phyloP scores from a whole-genome alignment of 2,797 vertebrate genomes.

The Pipistrellus kuhlii region DNA sequence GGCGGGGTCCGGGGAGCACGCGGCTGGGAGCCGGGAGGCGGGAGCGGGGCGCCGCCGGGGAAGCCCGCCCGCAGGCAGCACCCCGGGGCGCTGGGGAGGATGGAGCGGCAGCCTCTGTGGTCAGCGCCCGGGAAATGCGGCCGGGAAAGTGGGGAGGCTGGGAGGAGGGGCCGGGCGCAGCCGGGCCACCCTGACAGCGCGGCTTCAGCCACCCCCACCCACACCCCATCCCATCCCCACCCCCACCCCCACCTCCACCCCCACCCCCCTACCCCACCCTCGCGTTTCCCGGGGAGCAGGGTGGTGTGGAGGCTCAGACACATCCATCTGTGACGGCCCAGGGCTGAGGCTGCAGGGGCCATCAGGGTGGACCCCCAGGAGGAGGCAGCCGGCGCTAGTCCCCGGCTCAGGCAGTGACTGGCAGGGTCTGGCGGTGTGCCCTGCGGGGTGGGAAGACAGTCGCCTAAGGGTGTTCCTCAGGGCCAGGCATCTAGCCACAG shows the following conservation, averaged over 20 bases:
- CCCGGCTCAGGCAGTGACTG: not conserved
- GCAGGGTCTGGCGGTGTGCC: not conserved
- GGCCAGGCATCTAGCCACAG: not conserved
- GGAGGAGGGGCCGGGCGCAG: conserved; percentile 79
- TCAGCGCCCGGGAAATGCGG: conserved; percentile 68
- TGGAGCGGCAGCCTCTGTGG: conserved; percentile 72
- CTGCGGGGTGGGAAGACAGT: not conserved
- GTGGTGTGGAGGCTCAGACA: not conserved
- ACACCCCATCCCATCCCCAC: too few species aligned
- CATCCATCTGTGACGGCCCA: not conserved
- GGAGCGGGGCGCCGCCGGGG: conserved; percentile 35
- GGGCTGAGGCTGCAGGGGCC: not conserved
- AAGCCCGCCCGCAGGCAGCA: not conserved
- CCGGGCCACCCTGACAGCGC: conserved; percentile 71
- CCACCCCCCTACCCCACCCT: too few species aligned
- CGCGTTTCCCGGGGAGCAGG: not conserved
- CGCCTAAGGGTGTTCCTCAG: not conserved
- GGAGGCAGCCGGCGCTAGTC: not conserved
- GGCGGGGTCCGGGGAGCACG: not conserved
- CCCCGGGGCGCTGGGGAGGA: not conserved
- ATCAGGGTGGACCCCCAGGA: not conserved
- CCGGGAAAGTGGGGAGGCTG: conserved; percentile 71
- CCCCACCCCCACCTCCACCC: too few species aligned
- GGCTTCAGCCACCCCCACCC: not conserved
- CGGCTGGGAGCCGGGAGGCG: not conserved